Evolutionary conservation across 2,888 invertebrate species (phyloP).

Genomic region (Boloria euphrosyne): DNA sequence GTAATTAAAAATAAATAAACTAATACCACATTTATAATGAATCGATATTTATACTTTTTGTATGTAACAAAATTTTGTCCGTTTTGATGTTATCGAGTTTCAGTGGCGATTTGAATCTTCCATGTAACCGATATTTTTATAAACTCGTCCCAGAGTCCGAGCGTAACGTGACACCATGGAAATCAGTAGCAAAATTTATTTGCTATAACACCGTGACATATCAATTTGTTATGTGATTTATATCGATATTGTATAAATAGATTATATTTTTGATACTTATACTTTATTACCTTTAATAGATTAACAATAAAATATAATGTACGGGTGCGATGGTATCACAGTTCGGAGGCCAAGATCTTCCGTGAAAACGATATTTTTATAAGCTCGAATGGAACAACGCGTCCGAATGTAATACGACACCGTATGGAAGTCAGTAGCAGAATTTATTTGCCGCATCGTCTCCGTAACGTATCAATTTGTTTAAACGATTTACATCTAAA

Average conservation of each 20-base stretch:
- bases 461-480: slow-evolving; percentile 46
- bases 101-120: slow-evolving; percentile 39
- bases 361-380: slow-evolving; percentile 64
- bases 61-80: slow-evolving; percentile 7
- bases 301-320: too few species aligned
- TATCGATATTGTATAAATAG: slow-evolving; percentile 26
- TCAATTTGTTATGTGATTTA: slow-evolving; percentile 44
- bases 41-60: slow-evolving; percentile 1
- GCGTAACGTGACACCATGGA: slow-evolving; percentile 60
- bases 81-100: slow-evolving; percentile 35
- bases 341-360: slow-evolving; percentile 9
- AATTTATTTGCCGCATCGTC: slow-evolving; percentile 46
- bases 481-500: slow-evolving; percentile 40
- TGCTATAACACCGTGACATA: slow-evolving; percentile 45
- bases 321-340: background rate
- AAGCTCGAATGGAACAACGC: slow-evolving; percentile 39
- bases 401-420: slow-evolving; percentile 58
- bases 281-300: background rate
- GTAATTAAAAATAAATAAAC: background rate
- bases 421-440: slow-evolving; percentile 59
- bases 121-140: slow-evolving; percentile 66
- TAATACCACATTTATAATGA: background rate
- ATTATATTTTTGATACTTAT: background rate
- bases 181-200: slow-evolving; percentile 60
- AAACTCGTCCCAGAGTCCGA: slow-evolving; percentile 43